These are phyloP conservation scores for Drepanosiphum platanoidis DNA, from an alignment of 2,888 invertebrate species.

Conservation along the genomic window DNA sequence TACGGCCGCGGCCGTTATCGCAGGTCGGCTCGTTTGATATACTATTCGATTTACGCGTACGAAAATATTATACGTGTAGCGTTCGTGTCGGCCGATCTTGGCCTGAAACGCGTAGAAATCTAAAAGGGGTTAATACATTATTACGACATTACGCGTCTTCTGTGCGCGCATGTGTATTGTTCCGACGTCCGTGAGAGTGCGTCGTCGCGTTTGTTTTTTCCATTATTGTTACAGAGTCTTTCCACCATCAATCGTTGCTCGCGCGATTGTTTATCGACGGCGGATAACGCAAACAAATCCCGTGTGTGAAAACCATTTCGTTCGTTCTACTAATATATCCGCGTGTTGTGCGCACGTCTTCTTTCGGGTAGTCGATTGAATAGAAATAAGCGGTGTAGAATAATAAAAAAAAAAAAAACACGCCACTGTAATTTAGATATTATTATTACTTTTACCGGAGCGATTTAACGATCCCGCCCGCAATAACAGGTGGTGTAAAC, in stretches of 20 bases:
- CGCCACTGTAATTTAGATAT: not conserved
- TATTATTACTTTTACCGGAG: not conserved
- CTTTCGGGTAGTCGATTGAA: not conserved
- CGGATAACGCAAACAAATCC: slow-evolving; percentile 21
- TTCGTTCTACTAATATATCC: too few relatives aligned
- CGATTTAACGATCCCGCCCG: not conserved
- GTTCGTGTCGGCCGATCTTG: slow-evolving; percentile 24
- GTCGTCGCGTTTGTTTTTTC: slow-evolving; percentile 15
- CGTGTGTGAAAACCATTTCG: not conserved
- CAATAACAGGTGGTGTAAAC: not conserved
- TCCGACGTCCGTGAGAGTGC: not conserved
- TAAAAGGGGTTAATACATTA: slow-evolving; percentile 39
- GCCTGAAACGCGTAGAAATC: not conserved
- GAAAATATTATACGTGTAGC: not conserved
- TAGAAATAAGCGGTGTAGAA: not conserved
- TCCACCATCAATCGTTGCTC: slow-evolving; percentile 32
- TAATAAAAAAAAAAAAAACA: not conserved
- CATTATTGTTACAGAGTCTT: not conserved
- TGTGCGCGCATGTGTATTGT: not conserved
- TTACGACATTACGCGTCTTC: not conserved
- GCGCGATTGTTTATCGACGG: slow-evolving; percentile 39
- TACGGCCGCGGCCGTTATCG: not conserved
- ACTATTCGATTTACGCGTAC: too few relatives aligned
- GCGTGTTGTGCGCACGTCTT: not conserved
- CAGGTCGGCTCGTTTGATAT: not conserved